Conservation (phyloP, 2,888 invertebrate species). For the Tetanocera ferruginea region DNA sequence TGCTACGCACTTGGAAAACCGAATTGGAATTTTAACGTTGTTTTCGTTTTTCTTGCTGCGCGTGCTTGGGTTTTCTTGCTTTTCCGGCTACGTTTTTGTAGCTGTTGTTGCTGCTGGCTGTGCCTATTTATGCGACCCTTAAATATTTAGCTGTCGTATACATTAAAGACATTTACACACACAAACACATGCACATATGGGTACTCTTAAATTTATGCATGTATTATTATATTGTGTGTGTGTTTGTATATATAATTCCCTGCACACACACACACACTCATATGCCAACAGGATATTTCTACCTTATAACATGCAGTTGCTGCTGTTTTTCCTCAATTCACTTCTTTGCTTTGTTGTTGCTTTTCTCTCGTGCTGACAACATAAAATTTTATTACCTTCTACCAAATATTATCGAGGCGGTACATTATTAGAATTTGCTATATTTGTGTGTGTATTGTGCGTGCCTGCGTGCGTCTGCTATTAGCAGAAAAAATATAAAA, state of each 20-base stretch:
- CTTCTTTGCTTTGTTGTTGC: background rate
- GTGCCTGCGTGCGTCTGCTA: slow-evolving; percentile 8
- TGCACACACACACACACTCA: background rate
- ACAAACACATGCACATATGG: background rate
- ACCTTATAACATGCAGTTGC: background rate
- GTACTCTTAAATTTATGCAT: background rate
- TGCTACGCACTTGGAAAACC: slow-evolving; percentile 14
- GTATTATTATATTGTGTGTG: background rate
- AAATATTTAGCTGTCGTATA: too few species aligned
- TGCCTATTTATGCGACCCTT: too few species aligned
- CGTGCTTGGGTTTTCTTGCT: slow-evolving; percentile 17
- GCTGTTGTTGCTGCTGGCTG: too few species aligned
- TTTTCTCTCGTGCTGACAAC: background rate
- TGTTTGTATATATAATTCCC: background rate
- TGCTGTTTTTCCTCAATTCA: background rate
- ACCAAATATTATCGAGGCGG: background rate
- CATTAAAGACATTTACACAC: background rate
- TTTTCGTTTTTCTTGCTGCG: background rate
- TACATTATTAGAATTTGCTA: background rate
- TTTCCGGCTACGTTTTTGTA: slow-evolving; percentile 6
- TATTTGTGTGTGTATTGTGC: background rate
- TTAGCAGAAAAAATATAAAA: background rate
- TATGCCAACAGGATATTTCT: background rate
- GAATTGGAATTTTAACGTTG: background rate
- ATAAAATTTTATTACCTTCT: slow-evolving; percentile 19